Conservation (phyloP, 2,888 invertebrate genomes). For the Aethes cnicana region DNA sequence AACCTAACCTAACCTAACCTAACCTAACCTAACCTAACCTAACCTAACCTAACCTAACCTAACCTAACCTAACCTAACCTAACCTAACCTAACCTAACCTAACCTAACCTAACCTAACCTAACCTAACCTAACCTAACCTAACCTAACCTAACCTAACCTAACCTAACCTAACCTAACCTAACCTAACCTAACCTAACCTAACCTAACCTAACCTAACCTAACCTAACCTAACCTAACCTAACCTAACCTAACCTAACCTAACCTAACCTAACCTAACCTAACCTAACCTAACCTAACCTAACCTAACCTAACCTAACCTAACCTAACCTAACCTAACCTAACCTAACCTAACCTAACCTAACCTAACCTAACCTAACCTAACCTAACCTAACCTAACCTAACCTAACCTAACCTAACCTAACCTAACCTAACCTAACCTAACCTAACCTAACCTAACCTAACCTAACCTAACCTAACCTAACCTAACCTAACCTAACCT, state of each 20-base stretch:
- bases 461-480: constrained; percentile 3
- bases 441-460: constrained; percentile 3
- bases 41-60: constrained; percentile 9
- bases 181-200: constrained; percentile 12
- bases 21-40: background rate
- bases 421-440: constrained; percentile 29
- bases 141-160: constrained; percentile 12
- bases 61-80: constrained; percentile 8
- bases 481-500: constrained; percentile 3
- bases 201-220: constrained; percentile 12
- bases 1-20: background rate
- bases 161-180: constrained; percentile 12
- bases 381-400: constrained; percentile 29
- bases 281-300: constrained; percentile 30
- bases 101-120: constrained; percentile 12
- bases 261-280: constrained; percentile 15
- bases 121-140: constrained; percentile 12
- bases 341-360: constrained; percentile 28
- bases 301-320: constrained; percentile 25
- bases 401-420: constrained; percentile 25
- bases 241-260: constrained; percentile 12
- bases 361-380: constrained; percentile 29
- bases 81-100: constrained; percentile 12
- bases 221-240: constrained; percentile 12
- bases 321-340: constrained; percentile 28